Evolutionary conservation across 2,113 vertebrate genomes (phyloP).

Genomic region (Chloropsis hardwickii): DNA sequence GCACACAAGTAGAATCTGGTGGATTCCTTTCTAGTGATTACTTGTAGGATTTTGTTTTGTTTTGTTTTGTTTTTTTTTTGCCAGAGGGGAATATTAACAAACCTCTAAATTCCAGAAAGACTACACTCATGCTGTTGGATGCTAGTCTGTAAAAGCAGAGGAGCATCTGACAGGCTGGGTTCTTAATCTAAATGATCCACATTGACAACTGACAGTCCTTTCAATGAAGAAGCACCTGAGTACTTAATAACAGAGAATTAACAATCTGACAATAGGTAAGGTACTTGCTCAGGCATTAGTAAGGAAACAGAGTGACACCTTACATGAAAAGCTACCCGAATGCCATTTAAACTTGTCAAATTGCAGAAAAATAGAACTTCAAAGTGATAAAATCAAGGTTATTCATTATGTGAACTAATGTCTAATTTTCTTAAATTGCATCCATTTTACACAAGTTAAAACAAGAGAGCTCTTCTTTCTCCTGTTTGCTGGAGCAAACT

Average conservation of each 20-base stretch:
- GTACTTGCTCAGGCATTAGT: constrained; percentile 67
- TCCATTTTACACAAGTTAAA: constrained; percentile 59
- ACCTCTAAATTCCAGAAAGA: background rate
- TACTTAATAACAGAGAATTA: constrained; percentile 71
- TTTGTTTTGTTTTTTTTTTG: background rate
- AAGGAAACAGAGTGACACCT: constrained; percentile 72
- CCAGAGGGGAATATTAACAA: background rate
- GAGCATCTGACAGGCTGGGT: background rate
- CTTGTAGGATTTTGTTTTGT: background rate
- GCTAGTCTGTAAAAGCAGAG: background rate
- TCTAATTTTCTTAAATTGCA: constrained; percentile 68
- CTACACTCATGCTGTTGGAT: background rate
- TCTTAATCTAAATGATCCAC: constrained; percentile 16
- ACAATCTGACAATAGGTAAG: constrained; percentile 60
- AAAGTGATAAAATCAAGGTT: constrained; percentile 62
- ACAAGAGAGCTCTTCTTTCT: constrained; percentile 40
- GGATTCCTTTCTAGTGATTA: background rate
- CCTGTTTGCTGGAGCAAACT: background rate
- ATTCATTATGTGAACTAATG: constrained; percentile 62
- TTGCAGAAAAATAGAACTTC: constrained; percentile 65
- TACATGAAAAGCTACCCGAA: constrained; percentile 57
- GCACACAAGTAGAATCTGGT: background rate
- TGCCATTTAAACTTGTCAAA: constrained; percentile 70
- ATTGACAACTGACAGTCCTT: constrained; percentile 58
- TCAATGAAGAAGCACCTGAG: constrained; percentile 39